Evolutionary conservation across 1,140 invertebrate genomes (phyloP).

Genomic region (Oreohelix idahoensis): DNA sequence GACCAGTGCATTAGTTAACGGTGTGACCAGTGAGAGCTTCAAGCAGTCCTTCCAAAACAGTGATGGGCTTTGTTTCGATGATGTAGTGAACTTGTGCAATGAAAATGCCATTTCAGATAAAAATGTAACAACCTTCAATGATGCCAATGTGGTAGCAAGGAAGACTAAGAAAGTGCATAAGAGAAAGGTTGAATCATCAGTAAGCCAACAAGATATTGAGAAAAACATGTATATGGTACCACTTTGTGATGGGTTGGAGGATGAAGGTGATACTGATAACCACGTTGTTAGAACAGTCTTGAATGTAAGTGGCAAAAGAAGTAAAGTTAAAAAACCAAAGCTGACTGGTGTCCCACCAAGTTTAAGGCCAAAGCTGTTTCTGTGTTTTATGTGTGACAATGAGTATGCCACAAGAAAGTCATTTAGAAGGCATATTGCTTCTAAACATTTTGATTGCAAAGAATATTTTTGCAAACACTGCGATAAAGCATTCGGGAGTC

Average conservation of each 20-base stretch:
- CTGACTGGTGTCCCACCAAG: not conserved
- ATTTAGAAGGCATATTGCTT: conserved; percentile 15
- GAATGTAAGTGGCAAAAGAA: not conserved
- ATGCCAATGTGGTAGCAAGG: not conserved
- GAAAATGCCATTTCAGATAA: not conserved
- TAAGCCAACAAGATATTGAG: not conserved
- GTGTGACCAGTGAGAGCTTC: conserved; percentile 11
- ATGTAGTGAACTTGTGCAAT: not conserved
- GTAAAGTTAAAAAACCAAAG: not conserved
- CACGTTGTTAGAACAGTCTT: not conserved
- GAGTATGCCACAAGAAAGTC: conserved; percentile 27
- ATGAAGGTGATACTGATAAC: conserved; percentile 21
- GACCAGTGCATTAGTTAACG: conserved; percentile 23
- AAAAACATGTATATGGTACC: conserved; percentile 31
- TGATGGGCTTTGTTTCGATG: conserved; percentile 20
- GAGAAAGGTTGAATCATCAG: not conserved
- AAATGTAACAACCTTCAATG: not conserved
- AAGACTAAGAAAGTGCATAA: not conserved
- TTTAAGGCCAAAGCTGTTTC: not conserved
- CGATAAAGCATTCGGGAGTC: not conserved
- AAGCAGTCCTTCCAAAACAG: conserved; percentile 1
- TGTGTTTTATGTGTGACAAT: conserved; percentile 20
- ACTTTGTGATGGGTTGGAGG: not conserved
- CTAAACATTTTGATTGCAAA: conserved; percentile 8
- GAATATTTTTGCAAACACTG: conserved; percentile 20